Evolutionary conservation across 92 coral and sea anemone species (phyloP), one percentile per base, ranked within the genome.

Genomic region (Epizoanthus fatuus): DNA sequence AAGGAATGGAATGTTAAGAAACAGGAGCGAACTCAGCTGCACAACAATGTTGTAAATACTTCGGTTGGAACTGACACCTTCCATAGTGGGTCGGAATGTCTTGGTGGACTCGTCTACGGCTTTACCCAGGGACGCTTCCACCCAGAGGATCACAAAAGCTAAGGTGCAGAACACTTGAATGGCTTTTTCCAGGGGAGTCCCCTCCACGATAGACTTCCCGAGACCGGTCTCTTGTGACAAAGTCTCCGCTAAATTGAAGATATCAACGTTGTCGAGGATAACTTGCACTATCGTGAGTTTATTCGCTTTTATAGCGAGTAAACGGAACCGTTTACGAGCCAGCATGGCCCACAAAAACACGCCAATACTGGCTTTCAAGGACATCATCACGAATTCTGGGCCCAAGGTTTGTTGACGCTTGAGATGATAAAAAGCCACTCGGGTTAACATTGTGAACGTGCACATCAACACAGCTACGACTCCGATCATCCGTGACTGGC

Each of bases 361-460:
- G 13, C 74, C 38, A 39, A 88, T 74, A 67, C 88, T 82, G 78
- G 75, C 81, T 47, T 82, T 63, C 16, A 88, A 37, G 10, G 78
- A 59, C 52, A 81, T 52, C 3, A 81, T 54, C 63, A 87, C 82
- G 22, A 72, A 81, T 22, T 81, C 68, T 10, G 87, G 73, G 4
- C 86, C 91, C 5, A 82, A 7, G 19, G 53, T 20, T 5, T 75
- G 77, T 63, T 74, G 44, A 29, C 71, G 55, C 4, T 49, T n/a
- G 51, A 66, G 82, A 19, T 88, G 83, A 42, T 83, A 88, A 42
- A 69, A 83, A 0, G 88, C 91, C 3, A 35, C 47, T 15, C 91
- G 87, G 13, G 88, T 83, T 45, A 88, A 57, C 84, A 83, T 20
- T 15, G 91, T 88, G 52, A 88, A 88, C 4, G 89, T 83, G 12